Base-by-base conservation (phyloP, 1,140 invertebrate genomes). In the Saxidomus purpurata region DNA sequence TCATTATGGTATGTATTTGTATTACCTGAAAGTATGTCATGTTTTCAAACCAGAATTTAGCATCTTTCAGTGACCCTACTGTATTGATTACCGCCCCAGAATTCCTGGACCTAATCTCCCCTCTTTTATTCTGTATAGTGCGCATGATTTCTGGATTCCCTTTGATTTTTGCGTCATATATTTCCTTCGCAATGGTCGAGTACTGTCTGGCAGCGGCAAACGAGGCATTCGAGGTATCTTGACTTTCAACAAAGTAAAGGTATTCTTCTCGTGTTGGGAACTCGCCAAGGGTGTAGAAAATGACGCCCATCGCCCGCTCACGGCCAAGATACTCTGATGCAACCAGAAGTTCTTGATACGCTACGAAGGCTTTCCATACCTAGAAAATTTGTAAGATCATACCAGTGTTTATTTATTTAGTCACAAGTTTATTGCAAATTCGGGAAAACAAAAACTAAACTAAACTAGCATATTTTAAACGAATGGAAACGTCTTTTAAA, bases 361-460 rank as follows among this genome's bases (percentile, higher is more conserved):
- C 92, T 17, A 93, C 91, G 11, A 93, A 69, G 0, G 88, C 89
- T 80, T 89, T 91, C 92, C 92, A 93, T 31, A 93, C 80, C 85
- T 82, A 36, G 43, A 43, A 43, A 43, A 43, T 43, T 8, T 43
- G 15, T 43, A 43, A 43, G n/a, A n/a, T n/a, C n/a, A n/a, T n/a
- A n/a, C n/a, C n/a, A n/a, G n/a, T n/a, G n/a, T n/a, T n/a, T n/a
- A n/a, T n/a, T n/a, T n/a, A n/a, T n/a, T n/a, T n/a, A n/a, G n/a
- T n/a, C n/a, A n/a, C n/a, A n/a, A n/a, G n/a, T n/a, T n/a, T n/a
- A n/a, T n/a, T n/a, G n/a, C n/a, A n/a, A n/a, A n/a, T n/a, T n/a
- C n/a, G n/a, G n/a, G n/a, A n/a, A n/a, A n/a, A n/a, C n/a, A n/a
- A n/a, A n/a, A n/a, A n/a, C n/a, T n/a, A n/a, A n/a, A n/a, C n/a